Percentiles rank a stretch among this genome's conserved stretches.
phyloP scores from a whole-genome alignment of 2,113 vertebrate genomes.

The Columba livia region DNA sequence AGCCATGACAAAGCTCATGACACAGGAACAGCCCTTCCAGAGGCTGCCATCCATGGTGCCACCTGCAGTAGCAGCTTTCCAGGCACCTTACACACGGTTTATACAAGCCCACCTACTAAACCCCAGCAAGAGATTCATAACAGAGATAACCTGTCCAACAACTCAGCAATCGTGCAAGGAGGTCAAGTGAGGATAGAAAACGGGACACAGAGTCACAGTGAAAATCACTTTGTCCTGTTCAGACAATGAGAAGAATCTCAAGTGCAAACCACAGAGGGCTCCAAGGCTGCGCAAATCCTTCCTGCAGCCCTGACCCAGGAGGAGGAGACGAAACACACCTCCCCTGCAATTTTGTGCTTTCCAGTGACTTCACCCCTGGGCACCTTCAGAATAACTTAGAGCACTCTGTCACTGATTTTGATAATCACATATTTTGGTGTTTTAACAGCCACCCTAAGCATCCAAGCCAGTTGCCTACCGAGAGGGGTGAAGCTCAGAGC shows the following conservation, averaged over 20 bases:
- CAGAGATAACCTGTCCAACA: not conserved
- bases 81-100: not conserved
- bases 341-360: not conserved
- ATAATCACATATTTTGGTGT: not conserved
- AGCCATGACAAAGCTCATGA: not conserved
- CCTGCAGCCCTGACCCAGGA: not conserved
- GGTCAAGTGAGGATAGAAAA: not conserved
- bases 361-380: not conserved
- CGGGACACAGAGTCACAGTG: not conserved
- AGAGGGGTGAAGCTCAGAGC: rapidly evolving
- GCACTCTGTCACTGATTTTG: not conserved
- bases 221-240: not conserved
- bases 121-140: not conserved
- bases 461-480: not conserved
- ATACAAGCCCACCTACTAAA: not conserved
- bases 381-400: not conserved
- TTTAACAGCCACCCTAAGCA: not conserved
- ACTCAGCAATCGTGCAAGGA: not conserved
- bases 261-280: not conserved
- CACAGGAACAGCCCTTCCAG: rapidly evolving
- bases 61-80: not conserved
- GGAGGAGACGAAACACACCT: not conserved
- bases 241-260: not conserved
- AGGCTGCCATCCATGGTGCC: not conserved
- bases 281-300: not conserved